A percentile compares a stretch with the other conserved stretches of the same genome.
Conservation (phyloP, 2,888 invertebrate species). For the Tenthredo notha region DNA sequence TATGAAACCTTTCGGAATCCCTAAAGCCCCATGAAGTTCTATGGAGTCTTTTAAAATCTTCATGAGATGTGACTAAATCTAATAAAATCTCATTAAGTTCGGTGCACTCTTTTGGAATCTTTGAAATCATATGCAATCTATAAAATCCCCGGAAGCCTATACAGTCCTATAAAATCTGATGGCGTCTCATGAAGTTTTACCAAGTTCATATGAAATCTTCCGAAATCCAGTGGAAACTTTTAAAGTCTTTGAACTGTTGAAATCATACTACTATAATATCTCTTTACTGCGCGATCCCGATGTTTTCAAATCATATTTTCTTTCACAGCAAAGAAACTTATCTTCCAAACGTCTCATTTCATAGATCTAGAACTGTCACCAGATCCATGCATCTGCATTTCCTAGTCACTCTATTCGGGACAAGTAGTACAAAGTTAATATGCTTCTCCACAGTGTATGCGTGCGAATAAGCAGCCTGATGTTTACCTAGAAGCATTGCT, state of each 20-base stretch:
- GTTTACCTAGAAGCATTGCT: constrained; percentile 90
- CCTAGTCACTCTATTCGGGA: neutral
- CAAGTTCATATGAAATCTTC: neutral
- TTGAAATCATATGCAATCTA: neutral
- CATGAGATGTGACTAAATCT: no score
- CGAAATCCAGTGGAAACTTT: no score
- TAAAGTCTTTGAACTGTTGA: no score
- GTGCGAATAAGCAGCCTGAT: constrained; percentile 85
- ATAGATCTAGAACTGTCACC: neutral
- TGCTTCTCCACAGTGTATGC: constrained; percentile 68
- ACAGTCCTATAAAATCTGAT: neutral
- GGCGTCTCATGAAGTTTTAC: neutral
- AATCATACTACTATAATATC: neutral
- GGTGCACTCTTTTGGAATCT: neutral
- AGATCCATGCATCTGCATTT: neutral
- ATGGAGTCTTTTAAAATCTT: neutral
- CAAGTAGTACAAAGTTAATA: neutral
- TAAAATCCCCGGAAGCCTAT: neutral
- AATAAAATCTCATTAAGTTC: neutral
- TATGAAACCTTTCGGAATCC: neutral
- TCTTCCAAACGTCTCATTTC: neutral
- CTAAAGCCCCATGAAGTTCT: neutral
- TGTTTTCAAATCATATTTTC: no score
- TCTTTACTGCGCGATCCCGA: neutral
- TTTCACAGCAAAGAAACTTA: neutral